Percentiles rank a stretch among this genome's conserved stretches.
Conservation (phyloP, 1,140 invertebrate species). For the Trichonephila inaurata region DNA sequence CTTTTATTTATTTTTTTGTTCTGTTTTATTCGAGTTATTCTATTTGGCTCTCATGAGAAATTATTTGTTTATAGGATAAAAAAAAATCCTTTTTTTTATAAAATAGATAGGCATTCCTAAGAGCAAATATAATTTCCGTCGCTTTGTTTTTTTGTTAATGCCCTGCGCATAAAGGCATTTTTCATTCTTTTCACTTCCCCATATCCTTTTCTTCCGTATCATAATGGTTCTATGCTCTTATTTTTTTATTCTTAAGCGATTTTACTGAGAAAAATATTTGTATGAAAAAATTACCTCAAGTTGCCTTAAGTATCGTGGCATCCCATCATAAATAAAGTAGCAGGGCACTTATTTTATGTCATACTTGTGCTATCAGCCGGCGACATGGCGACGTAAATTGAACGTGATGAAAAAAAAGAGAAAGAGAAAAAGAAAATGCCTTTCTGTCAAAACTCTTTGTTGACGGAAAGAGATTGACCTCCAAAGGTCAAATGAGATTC, state of each 20-base stretch:
- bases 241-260: background rate
- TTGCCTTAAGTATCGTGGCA: background rate
- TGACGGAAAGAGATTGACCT: slow-evolving; percentile 13
- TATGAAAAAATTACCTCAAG: background rate
- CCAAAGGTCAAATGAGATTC: background rate
- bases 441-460: slow-evolving; percentile 12
- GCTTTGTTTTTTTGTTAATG: background rate
- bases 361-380: slow-evolving; percentile 10
- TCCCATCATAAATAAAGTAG: slow-evolving; percentile 19
- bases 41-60: too few species aligned
- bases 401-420: background rate
- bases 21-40: too few species aligned
- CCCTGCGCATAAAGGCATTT: background rate
- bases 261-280: background rate
- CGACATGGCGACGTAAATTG: slow-evolving; percentile 5
- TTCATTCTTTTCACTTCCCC: background rate
- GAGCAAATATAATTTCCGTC: background rate
- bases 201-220: background rate
- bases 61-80: too few species aligned
- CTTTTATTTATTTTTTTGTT: too few species aligned
- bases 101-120: background rate
- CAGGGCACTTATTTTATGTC: slow-evolving; percentile 12
- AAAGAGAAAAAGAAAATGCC: background rate
- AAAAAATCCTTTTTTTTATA: too few species aligned
- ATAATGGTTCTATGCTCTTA: background rate